Percentiles rank a stretch among this genome's conserved stretches.
phyloP scores from a whole-genome alignment of 1,140 invertebrate species.

The Argopecten irradians region DNA sequence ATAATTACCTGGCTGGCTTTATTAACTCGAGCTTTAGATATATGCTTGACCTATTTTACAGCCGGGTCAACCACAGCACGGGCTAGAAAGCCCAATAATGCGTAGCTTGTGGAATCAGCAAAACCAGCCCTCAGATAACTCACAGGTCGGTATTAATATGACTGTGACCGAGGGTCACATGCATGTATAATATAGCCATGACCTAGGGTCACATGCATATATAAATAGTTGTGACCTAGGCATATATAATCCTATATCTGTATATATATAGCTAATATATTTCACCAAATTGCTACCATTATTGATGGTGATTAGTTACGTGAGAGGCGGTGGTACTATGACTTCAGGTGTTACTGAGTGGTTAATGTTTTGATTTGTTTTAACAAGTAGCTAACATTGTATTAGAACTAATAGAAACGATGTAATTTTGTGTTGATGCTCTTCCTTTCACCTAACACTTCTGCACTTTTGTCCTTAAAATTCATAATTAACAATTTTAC shows the following conservation, averaged over 20 bases:
- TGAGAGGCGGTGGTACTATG: neutral
- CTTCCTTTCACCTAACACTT: neutral
- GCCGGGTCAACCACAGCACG: conserved; percentile 40
- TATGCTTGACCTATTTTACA: conserved; percentile 50
- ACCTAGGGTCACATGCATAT: neutral
- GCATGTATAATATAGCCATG: neutral
- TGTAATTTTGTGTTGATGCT: neutral
- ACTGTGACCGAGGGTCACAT: neutral
- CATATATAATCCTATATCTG: neutral
- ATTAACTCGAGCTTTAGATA: conserved; percentile 17
- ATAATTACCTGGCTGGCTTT: neutral
- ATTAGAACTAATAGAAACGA: neutral
- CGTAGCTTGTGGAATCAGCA: conserved; percentile 44
- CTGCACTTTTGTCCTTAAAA: too few relatives aligned
- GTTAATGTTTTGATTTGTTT: too few relatives aligned
- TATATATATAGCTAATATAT: too few relatives aligned
- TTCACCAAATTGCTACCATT: too few relatives aligned
- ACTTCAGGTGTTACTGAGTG: neutral
- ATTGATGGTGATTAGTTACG: too few relatives aligned
- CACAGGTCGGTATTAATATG: neutral
- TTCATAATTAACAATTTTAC: too few relatives aligned
- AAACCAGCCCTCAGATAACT: conserved; percentile 25
- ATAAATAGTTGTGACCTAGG: neutral
- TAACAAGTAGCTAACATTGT: neutral
- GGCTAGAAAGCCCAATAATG: conserved; percentile 38